Percentiles rank a stretch among this genome's conserved stretches.
These are phyloP conservation scores for Antechinus stuartii DNA, from an alignment of 2,113 vertebrate genomes.

Conservation along the genomic window DNA sequence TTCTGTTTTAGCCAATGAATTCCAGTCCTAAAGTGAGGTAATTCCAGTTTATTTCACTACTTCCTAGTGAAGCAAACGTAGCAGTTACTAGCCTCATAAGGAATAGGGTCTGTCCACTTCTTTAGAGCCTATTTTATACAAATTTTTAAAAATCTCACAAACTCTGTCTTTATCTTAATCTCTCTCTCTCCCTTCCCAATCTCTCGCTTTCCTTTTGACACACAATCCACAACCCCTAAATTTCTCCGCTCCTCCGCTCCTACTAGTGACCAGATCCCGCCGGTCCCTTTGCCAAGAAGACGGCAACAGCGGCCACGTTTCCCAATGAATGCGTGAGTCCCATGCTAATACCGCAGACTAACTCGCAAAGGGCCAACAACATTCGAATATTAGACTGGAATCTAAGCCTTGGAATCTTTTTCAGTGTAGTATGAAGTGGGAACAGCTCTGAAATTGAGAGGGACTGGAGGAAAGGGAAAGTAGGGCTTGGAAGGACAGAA, in stretches of 20 bases:
- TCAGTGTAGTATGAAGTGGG: background rate
- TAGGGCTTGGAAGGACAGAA: background rate
- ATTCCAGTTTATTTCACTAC: slow-evolving; percentile 33
- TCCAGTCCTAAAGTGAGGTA: slow-evolving; percentile 34
- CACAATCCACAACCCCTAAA: background rate
- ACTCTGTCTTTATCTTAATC: background rate
- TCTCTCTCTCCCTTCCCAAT: background rate
- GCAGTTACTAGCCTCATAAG: slow-evolving; percentile 21
- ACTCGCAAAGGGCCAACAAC: background rate
- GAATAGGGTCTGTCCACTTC: slow-evolving; percentile 29
- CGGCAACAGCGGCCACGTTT: background rate
- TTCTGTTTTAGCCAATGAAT: background rate
- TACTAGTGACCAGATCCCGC: background rate
- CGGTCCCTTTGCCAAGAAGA: background rate
- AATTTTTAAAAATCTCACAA: background rate
- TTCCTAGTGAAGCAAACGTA: slow-evolving; percentile 33
- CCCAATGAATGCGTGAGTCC: background rate
- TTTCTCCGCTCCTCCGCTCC: background rate
- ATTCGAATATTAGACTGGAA: background rate
- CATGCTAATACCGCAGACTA: background rate
- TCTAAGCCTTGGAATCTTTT: background rate
- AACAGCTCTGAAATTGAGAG: background rate
- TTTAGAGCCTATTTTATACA: slow-evolving; percentile 26
- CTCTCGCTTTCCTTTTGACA: background rate
- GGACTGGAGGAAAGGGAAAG: background rate